phyloP scores from a whole-genome alignment of 2,888 invertebrate species.

The Lasioglossum villosulum region DNA sequence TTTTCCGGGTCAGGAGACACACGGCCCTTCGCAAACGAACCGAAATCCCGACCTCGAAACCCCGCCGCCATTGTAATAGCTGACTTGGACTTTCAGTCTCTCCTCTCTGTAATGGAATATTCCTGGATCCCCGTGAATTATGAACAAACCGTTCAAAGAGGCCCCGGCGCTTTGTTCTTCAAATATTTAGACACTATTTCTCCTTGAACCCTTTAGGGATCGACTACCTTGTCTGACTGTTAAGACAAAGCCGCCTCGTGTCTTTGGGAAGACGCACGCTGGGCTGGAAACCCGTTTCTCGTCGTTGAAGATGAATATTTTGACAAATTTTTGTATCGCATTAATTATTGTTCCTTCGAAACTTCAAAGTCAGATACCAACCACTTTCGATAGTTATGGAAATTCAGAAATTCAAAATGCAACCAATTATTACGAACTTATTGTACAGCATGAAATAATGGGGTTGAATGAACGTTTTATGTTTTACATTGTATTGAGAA shows the following conservation, averaged over 20 bases:
- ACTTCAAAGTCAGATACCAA: too few relatives aligned
- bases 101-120: background rate
- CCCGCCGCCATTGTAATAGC: background rate
- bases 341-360: too few relatives aligned
- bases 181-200: conserved; percentile 1
- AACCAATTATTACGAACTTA: too few relatives aligned
- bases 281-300: background rate
- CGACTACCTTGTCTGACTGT: background rate
- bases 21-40: conserved; percentile 12
- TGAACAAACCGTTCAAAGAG: background rate
- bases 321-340: too few relatives aligned
- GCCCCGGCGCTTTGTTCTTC: background rate
- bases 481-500: too few relatives aligned
- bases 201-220: background rate
- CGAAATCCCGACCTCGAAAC: conserved; percentile 27
- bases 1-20: conserved; percentile 49
- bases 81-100: background rate
- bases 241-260: background rate
- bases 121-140: conserved; percentile 3
- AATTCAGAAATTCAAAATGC: too few relatives aligned
- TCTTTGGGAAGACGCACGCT: background rate
- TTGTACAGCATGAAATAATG: too few relatives aligned
- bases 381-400: too few relatives aligned
- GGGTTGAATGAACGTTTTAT: too few relatives aligned
- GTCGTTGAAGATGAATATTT: background rate